Evolutionary conservation across 1,140 invertebrate genomes (phyloP), one percentile per base, ranked within the genome.

Genomic region (Drosophila littoralis): DNA sequence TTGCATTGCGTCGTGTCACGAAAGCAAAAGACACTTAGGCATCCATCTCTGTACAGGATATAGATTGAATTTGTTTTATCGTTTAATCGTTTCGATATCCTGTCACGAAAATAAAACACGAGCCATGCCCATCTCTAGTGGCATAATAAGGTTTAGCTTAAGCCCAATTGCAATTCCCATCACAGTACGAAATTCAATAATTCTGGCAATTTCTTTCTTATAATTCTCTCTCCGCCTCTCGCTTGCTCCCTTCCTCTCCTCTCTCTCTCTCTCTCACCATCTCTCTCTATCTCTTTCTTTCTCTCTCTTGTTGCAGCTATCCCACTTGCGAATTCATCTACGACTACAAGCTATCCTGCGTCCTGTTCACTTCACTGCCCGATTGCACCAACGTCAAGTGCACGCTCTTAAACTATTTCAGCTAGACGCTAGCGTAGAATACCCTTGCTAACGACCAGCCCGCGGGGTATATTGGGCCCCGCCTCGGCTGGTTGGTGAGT

Each of bases 341-440:
- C 72, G 91, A 92, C 57, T 92, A 92, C 59, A 92, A 92, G 79
- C 60, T 92, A 70, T 92, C 91, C 68, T 92, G 91, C 73, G 89
- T 91, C 70, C 80, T 92, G 70, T 92, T 92, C 69, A 92, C 91
- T 51, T 92, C 91, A 91, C 91, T 92, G 90, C 91, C 91, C 59
- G 91, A 92, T 74, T 92, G 91, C 57, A 91, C 90, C 59, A 80
- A 67, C 55, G 90, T 92, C 58, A 86, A 91, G 80, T 92, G 91
- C 80, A 92, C 91, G 71, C 81, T 92, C 40, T 69, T 91, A 66
- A 86, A 91, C 42, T 92, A 86, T 75, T 91, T 91, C 66, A 90
- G 75, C 59, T 90, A 89, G 58, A 68, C 32, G 32, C 33, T 3
- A 13, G 9, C n/a, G 42, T 7, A 8, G 9, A 15, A 35, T 52